Conservation (phyloP, 2,113 vertebrate species). For the Tylochromis polylepis region DNA sequence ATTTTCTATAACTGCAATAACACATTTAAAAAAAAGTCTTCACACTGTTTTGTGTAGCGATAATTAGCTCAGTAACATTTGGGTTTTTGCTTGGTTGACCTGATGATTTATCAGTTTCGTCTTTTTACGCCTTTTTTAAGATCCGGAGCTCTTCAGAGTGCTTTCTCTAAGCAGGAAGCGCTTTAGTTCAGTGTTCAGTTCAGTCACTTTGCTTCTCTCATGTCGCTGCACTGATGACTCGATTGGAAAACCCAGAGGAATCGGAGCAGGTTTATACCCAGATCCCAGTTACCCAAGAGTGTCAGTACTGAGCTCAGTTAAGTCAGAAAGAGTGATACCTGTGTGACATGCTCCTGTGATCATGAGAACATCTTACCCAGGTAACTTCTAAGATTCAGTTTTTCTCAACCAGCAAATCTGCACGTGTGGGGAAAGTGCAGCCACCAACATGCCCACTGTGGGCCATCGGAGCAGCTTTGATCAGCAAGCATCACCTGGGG, state of each 20-base stretch:
- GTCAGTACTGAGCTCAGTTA: accelerated
- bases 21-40: accelerated
- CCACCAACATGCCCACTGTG: not conserved
- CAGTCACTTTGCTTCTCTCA: not conserved
- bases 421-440: not conserved
- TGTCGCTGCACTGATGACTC: not conserved
- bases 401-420: not conserved
- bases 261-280: accelerated
- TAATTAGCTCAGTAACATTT: not conserved
- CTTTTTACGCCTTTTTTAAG: not conserved
- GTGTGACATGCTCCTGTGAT: accelerated
- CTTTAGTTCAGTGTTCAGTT: not conserved
- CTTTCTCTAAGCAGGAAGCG: not conserved
- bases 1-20: not conserved
- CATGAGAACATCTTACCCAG: not conserved
- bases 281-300: not conserved
- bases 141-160: not conserved
- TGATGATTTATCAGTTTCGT: not conserved
- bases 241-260: not conserved
- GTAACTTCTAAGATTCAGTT: not conserved
- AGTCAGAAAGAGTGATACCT: accelerated
- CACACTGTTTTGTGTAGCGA: not conserved
- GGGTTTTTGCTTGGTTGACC: not conserved
- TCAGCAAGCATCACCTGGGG: not conserved
- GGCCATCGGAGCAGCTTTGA: not conserved